Evolutionary conservation across 2,113 vertebrate species (phyloP).

Genomic region (Albula goreensis): DNA sequence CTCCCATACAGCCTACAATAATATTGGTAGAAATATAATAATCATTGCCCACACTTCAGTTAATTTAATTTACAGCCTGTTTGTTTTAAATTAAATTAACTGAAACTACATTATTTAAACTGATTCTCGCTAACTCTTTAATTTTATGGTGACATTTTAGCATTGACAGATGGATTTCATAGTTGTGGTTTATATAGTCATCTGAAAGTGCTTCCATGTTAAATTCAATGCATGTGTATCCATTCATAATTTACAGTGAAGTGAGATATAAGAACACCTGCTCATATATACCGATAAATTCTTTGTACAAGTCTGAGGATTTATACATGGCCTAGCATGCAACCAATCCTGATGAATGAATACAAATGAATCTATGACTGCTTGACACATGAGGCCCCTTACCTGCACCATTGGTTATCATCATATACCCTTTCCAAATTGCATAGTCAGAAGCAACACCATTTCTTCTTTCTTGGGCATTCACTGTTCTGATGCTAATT

Average conservation of each 20-base stretch:
- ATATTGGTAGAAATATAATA: too few species aligned
- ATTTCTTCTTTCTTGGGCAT: conserved; percentile 46
- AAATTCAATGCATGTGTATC: background rate
- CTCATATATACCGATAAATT: background rate
- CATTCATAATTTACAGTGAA: background rate
- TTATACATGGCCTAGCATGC: background rate
- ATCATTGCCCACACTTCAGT: too few species aligned
- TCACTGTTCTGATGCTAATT: conserved; percentile 38
- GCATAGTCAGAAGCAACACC: conserved; percentile 65
- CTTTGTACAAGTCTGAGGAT: background rate
- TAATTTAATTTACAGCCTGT: too few species aligned
- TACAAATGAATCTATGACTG: background rate
- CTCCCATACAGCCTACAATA: too few species aligned
- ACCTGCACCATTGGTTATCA: background rate
- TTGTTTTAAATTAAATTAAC: too few species aligned
- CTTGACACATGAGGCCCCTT: background rate
- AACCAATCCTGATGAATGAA: background rate
- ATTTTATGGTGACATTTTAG: background rate
- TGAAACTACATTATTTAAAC: too few species aligned
- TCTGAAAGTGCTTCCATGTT: background rate
- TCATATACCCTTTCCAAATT: conserved; percentile 62
- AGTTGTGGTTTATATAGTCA: background rate
- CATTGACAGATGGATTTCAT: background rate
- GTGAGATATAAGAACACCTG: background rate
- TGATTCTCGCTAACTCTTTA: background rate